These are phyloP conservation scores for Strigamia transsilvanica DNA, from an alignment of 2,888 invertebrate species.

Conservation along the genomic window DNA sequence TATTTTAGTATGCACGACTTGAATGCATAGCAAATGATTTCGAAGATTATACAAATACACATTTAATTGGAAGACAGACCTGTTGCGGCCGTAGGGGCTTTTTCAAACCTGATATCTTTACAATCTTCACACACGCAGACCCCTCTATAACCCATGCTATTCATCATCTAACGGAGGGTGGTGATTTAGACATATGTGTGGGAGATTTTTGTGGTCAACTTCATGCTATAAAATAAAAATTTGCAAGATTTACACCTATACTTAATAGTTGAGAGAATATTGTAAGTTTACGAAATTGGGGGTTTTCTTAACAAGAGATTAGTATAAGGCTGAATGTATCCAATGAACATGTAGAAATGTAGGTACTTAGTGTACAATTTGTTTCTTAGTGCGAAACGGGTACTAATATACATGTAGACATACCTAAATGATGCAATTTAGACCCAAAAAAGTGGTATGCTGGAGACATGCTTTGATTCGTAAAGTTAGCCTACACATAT, in stretches of 20 bases:
- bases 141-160: constrained; percentile 28
- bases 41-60: constrained; percentile 37
- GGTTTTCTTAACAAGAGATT: too few species aligned
- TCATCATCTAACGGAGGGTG: constrained; percentile 19
- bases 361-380: too few species aligned
- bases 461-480: too few species aligned
- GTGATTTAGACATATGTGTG: constrained; percentile 17
- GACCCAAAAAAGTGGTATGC: too few species aligned
- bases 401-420: too few species aligned
- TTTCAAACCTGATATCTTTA: constrained; percentile 29
- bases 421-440: too few species aligned
- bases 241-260: neutral
- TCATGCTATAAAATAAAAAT: neutral
- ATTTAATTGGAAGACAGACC: constrained; percentile 41
- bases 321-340: too few species aligned
- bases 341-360: too few species aligned
- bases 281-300: neutral
- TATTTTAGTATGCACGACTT: constrained; percentile 49
- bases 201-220: neutral
- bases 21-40: constrained; percentile 37
- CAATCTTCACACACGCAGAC: constrained; percentile 7
- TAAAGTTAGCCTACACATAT: too few species aligned
- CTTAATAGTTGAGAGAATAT: neutral
- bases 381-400: too few species aligned
- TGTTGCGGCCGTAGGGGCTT: constrained; percentile 24